Base-by-base conservation (phyloP, 92 coral and sea anemone genomes). In the Bergia sp. region DNA sequence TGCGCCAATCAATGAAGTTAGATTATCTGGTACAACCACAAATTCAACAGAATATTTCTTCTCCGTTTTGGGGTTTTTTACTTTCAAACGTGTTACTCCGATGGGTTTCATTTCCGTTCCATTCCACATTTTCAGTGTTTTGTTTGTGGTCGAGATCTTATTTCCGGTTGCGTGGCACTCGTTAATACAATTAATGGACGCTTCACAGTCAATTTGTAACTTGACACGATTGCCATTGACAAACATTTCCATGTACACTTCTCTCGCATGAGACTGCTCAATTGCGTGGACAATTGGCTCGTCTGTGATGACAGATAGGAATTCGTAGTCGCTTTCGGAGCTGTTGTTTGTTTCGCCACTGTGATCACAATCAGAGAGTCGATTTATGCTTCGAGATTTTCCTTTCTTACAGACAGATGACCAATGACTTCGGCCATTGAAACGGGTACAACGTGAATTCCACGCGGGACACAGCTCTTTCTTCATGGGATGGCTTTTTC, bases 141-240 rank as follows among this genome's bases (percentile, higher is more conserved):
- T 85, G 42, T 21, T 77, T 13, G 89, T 16, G 15, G 86, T 89
- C 7, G 38, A 44, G 36, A 84, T 53, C 57, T 89, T 37, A 23
- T 45, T 85, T 76, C 85, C 85, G 55, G 76, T 85, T 11, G 85
- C 77, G 79, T 75, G 57, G 9, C 76, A 38, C 85, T 90, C 66
- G 10, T 79, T 77, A 85, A 85, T 76, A 23, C 77, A 49, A 38
- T 90, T 85, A 53, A 85, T 85, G 10, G 92, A 90, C 55, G 86
- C 89, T 36, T 89, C 89, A 61, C 92, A 77, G 85, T 90, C 92
- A 45, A 89, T 85, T 76, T 89, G 85, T 16, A 89, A 89, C 3
- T 89, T 85, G 38, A 82, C 85, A 7, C 12, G 21, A 3, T 89
- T 77, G 37, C 69, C 84, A 42, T 76, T 85, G 58, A 89, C 67